phyloP scores from a whole-genome alignment of 2,113 vertebrate species.

The Apteryx mantelli region DNA sequence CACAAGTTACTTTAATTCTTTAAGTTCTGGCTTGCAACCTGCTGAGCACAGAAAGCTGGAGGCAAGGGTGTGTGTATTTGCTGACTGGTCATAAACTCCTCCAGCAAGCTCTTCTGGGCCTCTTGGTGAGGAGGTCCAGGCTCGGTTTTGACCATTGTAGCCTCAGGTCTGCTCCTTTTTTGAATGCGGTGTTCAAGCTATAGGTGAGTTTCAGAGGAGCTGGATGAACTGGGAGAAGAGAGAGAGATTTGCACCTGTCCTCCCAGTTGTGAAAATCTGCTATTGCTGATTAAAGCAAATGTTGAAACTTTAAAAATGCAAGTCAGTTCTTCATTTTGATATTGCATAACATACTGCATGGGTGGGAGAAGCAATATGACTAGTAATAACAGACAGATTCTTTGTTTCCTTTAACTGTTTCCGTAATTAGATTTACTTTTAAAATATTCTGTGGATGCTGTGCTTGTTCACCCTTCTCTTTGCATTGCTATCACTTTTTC shows the following conservation, averaged over 20 bases:
- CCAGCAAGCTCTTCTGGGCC: background rate
- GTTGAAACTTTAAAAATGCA: background rate
- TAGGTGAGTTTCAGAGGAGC: background rate
- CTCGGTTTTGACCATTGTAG: background rate
- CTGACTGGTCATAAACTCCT: background rate
- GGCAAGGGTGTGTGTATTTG: background rate
- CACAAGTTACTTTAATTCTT: background rate
- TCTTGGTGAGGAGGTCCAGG: background rate
- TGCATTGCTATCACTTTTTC: background rate
- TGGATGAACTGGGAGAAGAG: background rate
- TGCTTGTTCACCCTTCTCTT: conserved; percentile 23
- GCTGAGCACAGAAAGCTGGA: background rate
- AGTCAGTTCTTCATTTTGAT: conserved; percentile 6
- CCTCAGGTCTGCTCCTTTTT: background rate
- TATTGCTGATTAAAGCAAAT: background rate
- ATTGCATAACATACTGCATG: background rate
- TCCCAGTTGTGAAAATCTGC: background rate
- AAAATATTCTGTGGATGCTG: background rate
- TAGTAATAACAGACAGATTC: conserved; percentile 13
- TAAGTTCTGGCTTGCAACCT: background rate
- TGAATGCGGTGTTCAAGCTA: background rate
- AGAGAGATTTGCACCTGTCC: background rate
- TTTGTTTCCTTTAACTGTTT: conserved; percentile 48
- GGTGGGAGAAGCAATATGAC: background rate
- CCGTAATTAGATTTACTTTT: conserved; percentile 41